These are phyloP conservation scores for Cerceris ruficornis DNA, from an alignment of 2,888 invertebrate genomes.

Conservation along the genomic window DNA sequence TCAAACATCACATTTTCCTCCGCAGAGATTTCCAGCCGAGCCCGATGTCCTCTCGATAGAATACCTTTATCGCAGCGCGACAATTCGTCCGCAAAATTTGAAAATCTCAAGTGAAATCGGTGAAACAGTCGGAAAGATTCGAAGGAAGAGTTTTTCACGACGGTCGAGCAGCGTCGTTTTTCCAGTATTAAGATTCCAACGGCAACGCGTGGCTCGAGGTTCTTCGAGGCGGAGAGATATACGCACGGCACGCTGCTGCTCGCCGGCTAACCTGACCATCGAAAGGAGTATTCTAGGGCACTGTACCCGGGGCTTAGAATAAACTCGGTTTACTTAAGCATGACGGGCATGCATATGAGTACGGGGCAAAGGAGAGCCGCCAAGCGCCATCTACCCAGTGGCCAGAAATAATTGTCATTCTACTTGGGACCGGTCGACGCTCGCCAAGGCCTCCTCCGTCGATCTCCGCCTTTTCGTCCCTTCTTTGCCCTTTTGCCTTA, in stretches of 20 bases:
- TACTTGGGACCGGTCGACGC: constrained; percentile 51
- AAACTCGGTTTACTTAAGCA: constrained; percentile 77
- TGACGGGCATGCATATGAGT: constrained; percentile 78
- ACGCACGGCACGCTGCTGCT: constrained; percentile 35
- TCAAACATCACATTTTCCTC: too few relatives aligned
- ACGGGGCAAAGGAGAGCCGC: constrained; percentile 76
- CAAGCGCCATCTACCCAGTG: constrained; percentile 78
- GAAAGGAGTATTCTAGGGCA: constrained; percentile 75
- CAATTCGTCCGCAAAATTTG: too few relatives aligned
- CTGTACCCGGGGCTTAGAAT: constrained; percentile 73
- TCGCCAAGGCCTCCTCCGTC: constrained; percentile 48
- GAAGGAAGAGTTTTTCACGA: too few relatives aligned
- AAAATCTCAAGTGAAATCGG: too few relatives aligned
- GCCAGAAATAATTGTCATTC: constrained; percentile 79
- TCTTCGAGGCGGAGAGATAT: constrained; percentile 18
- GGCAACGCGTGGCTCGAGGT: constrained; percentile 11
- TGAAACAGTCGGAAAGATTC: too few relatives aligned
- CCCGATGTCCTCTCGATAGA: too few relatives aligned
- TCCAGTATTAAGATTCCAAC: constrained; percentile 61
- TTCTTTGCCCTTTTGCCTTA: constrained; percentile 1
- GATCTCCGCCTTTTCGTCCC: constrained; percentile 1
- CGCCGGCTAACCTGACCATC: constrained; percentile 70
- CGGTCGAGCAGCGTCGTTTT: constrained; percentile 30
- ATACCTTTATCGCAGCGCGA: too few relatives aligned
- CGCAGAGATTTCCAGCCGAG: too few relatives aligned